Percentiles rank a stretch among this genome's conserved stretches.
Evolutionary conservation across 2,888 invertebrate species (phyloP).

Genomic region (Himalopsyche anomala): DNA sequence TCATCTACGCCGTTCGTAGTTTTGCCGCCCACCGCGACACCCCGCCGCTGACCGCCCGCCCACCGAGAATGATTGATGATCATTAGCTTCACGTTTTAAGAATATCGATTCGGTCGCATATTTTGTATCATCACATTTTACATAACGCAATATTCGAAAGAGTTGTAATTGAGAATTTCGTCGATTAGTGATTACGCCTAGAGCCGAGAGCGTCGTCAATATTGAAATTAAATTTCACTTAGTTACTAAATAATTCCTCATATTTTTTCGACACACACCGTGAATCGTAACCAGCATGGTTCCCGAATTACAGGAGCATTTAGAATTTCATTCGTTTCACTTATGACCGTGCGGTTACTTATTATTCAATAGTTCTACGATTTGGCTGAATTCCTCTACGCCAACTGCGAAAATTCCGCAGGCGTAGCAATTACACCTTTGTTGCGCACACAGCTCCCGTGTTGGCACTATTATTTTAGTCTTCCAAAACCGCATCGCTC

Average conservation of each 20-base stretch:
- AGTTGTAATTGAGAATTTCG: background rate
- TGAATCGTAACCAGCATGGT: too few species aligned
- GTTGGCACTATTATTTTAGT: background rate
- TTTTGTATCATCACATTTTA: background rate
- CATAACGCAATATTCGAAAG: background rate
- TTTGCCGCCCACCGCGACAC: slow-evolving; percentile 29
- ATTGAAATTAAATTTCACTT: too few species aligned
- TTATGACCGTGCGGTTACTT: too few species aligned
- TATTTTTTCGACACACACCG: too few species aligned
- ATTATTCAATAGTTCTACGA: background rate
- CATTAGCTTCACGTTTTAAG: slow-evolving; percentile 56
- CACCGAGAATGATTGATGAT: slow-evolving; percentile 62
- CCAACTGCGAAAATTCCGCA: background rate
- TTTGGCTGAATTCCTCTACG: background rate
- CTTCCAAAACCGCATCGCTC: background rate
- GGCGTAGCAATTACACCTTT: background rate
- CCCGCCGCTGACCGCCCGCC: slow-evolving; percentile 12
- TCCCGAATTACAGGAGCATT: too few species aligned
- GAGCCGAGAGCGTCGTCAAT: too few species aligned
- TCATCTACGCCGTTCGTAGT: background rate
- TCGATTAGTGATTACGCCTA: too few species aligned
- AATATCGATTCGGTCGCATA: background rate
- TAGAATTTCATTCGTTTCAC: too few species aligned
- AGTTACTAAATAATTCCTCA: too few species aligned
- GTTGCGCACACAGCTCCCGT: background rate